Conservation (phyloP, 2,113 vertebrate species). For the Chauna torquata region DNA sequence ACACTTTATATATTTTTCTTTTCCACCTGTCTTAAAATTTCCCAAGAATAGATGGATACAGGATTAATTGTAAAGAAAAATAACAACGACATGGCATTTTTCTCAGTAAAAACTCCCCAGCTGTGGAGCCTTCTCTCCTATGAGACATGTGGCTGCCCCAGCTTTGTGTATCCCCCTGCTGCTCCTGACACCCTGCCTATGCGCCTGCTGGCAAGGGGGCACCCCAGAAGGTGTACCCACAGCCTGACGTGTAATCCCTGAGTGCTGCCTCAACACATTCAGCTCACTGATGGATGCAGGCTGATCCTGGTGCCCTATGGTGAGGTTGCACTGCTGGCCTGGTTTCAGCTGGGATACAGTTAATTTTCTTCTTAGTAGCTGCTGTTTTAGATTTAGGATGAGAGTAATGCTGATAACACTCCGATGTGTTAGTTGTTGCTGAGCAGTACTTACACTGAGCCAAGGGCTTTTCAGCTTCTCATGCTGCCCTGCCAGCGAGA, state of each 20-base stretch:
- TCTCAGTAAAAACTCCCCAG: background rate
- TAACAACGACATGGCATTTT: background rate
- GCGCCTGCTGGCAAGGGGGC: background rate
- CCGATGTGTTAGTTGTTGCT: background rate
- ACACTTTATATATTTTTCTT: background rate
- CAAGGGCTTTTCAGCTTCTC: background rate
- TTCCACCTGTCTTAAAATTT: background rate
- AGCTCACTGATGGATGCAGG: background rate
- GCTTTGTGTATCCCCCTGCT: background rate
- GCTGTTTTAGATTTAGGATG: background rate
- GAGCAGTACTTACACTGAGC: background rate
- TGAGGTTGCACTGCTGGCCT: background rate
- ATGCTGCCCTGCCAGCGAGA: background rate
- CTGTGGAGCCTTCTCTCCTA: background rate
- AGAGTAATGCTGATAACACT: background rate
- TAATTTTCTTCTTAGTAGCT: background rate
- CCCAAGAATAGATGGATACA: background rate
- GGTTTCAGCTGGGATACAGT: background rate
- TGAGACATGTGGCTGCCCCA: background rate
- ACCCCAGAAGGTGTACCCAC: background rate
- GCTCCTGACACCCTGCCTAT: background rate
- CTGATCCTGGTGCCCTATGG: accelerated
- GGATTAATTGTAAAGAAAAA: background rate
- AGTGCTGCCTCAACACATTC: background rate
- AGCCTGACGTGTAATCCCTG: background rate